These are phyloP conservation scores for Urophycis tenuis DNA, from an alignment of 2,797 vertebrate species.

Conservation along the genomic window DNA sequence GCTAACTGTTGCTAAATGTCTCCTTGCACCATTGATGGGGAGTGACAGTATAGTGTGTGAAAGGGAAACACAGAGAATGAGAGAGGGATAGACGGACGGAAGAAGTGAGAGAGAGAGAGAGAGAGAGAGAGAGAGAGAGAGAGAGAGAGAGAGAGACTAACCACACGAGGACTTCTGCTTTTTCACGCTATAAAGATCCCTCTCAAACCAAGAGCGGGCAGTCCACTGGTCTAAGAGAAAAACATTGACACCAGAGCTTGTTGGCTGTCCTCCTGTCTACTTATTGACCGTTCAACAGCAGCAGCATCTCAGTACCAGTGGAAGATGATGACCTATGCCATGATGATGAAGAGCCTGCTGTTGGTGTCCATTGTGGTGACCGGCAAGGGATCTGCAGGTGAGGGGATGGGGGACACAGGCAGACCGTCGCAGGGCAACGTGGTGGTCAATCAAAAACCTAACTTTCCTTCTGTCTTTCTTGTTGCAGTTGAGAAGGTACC, in stretches of 20 bases:
- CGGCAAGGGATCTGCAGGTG: background rate
- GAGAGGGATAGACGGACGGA: background rate
- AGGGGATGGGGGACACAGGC: background rate
- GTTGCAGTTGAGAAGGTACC: background rate
- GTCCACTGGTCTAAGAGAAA: background rate
- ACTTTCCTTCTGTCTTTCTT: conserved; percentile 6
- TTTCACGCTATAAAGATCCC: background rate
- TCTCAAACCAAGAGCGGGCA: background rate
- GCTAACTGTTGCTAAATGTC: too few species aligned
- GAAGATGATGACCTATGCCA: conserved; percentile 3
- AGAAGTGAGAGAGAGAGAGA: background rate
- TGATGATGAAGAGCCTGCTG: conserved; percentile 6
- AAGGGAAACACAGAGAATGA: background rate
- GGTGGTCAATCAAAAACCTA: background rate
- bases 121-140: too few species aligned
- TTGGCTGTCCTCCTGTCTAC: background rate
- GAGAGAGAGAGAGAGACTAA: background rate
- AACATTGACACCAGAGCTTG: background rate
- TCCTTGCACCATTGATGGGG: background rate
- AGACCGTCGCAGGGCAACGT: background rate
- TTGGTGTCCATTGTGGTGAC: background rate
- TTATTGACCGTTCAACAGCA: background rate
- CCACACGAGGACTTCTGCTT: background rate
- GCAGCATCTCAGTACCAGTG: background rate
- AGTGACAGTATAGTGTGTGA: background rate